Conservation (phyloP, 2,888 invertebrate genomes). For the Patella depressa region DNA sequence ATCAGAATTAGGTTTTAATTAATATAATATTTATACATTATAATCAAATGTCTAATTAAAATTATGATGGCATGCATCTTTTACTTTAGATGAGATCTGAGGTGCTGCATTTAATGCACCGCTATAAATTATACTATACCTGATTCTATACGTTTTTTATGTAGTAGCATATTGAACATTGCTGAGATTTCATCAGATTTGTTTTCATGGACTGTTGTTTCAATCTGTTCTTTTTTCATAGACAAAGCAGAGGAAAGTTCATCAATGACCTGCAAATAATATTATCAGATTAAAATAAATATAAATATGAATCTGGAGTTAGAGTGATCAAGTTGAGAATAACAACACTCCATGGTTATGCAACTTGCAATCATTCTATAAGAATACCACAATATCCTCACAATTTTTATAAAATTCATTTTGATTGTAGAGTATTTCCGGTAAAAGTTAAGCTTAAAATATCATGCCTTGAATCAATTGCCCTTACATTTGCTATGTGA, state of each 20-base stretch:
- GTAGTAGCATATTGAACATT: slow-evolving; percentile 71
- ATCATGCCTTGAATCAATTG: too few relatives aligned
- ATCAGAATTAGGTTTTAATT: too few relatives aligned
- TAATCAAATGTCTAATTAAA: too few relatives aligned
- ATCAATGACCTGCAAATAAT: slow-evolving; percentile 59
- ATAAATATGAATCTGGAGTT: neutral
- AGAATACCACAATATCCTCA: neutral
- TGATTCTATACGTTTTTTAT: slow-evolving; percentile 60
- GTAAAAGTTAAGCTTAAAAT: too few relatives aligned
- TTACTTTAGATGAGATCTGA: too few relatives aligned
- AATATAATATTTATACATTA: too few relatives aligned
- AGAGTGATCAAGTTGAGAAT: neutral
- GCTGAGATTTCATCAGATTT: slow-evolving; percentile 70
- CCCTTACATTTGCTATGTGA: too few relatives aligned
- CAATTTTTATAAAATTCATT: neutral
- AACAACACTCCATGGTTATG: neutral
- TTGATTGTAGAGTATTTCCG: too few relatives aligned
- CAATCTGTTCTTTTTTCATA: slow-evolving; percentile 61
- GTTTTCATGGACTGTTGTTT: slow-evolving; percentile 66
- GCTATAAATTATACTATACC: slow-evolving; percentile 42
- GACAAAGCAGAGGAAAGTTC: slow-evolving; percentile 62
- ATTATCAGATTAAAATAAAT: neutral
- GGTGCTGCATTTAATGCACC: too few relatives aligned
- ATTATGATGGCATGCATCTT: too few relatives aligned
- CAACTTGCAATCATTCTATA: neutral